Evolutionary conservation across 1,140 invertebrate genomes (phyloP).

Genomic region (Meloidogyne hapla): DNA sequence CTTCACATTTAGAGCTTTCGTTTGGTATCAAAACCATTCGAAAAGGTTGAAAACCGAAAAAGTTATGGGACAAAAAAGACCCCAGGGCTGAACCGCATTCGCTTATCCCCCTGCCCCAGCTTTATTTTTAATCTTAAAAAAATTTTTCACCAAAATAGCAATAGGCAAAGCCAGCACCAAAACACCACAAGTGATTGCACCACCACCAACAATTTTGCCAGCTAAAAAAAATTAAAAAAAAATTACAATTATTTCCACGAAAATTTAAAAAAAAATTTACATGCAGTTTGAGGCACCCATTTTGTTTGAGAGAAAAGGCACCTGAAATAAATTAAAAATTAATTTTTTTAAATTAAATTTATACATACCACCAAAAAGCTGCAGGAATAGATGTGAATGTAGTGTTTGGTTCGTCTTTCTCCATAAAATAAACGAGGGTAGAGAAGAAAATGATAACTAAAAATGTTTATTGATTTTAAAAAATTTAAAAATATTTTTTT

Average conservation of each 20-base stretch:
- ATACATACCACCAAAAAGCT: slow-evolving; percentile 62
- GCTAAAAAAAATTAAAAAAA: slow-evolving; percentile 31
- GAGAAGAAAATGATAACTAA: slow-evolving; percentile 64
- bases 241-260: slow-evolving; percentile 5
- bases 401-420: slow-evolving; percentile 63
- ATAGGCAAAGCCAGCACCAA: slow-evolving; percentile 61
- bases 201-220: slow-evolving; percentile 61
- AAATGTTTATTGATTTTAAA: neutral
- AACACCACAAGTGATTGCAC: slow-evolving; percentile 58
- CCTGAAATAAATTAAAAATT: slow-evolving; percentile 22
- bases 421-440: slow-evolving; percentile 65
- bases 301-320: slow-evolving; percentile 51
- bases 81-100: too few relatives aligned
- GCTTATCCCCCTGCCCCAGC: too few relatives aligned
- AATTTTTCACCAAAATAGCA: slow-evolving; percentile 52
- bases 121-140: too few relatives aligned
- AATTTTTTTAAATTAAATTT: slow-evolving; percentile 12
- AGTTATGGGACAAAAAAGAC: too few relatives aligned
- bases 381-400: slow-evolving; percentile 64
- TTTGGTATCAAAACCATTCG: too few relatives aligned
- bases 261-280: slow-evolving; percentile 29
- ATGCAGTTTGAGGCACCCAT: slow-evolving; percentile 55
- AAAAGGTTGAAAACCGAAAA: too few relatives aligned
- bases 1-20: too few relatives aligned
- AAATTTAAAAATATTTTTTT: neutral